Base-by-base conservation (phyloP, 35 echinoderm and acorn worm species). In the Acanthaster planci region DNA sequence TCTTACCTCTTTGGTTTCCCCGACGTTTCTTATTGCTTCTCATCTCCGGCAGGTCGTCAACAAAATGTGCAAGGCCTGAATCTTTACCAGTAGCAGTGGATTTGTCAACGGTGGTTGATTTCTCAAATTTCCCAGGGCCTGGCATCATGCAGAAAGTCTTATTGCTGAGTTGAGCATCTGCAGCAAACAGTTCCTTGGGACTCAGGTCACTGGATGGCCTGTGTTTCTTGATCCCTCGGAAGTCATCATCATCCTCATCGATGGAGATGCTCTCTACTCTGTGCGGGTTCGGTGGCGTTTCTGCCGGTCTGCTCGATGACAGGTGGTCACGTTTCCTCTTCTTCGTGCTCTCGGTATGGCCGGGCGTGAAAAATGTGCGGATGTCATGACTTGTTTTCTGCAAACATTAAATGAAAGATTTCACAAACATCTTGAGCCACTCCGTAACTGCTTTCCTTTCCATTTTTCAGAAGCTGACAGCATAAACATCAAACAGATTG, bases 1-100 rank as follows among this genome's bases (percentile, higher is more conserved):
- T 47, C 42, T 47, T 47, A 12, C 12, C 42, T 47, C 12, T 47
- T 4, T 4, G 12, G 12, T 9, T 10, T 72, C 64, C 21, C 34
- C 23, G 64, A 72, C 26, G 64, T 23, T 34, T 72, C 34, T 72
- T 72, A 29, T 72, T 72, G 23, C 64, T 72, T 72, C 23, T 72
- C 64, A 72, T 72, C 23, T 12, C 29, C 8, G 64, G 64, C 23
- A 72, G 23, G 34, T 72, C 23, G 34, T 72, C 64, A 14, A 72
- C 10, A 72, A 31, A 72, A 26, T 72, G 26, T 35, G 23, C 7
- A 14, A 0, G 2, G 30, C 22, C 7, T 31, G 10, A 21, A 72
- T 72, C 64, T 29, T 72, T 34, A 59, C 6, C 2, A 72, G 42
- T 4, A 47, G 42, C 42, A 47, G 42, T 47, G 42, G 12, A 6